These are phyloP conservation scores for Oxytorus armatus DNA, from an alignment of 2,888 invertebrate species.

Conservation along the genomic window DNA sequence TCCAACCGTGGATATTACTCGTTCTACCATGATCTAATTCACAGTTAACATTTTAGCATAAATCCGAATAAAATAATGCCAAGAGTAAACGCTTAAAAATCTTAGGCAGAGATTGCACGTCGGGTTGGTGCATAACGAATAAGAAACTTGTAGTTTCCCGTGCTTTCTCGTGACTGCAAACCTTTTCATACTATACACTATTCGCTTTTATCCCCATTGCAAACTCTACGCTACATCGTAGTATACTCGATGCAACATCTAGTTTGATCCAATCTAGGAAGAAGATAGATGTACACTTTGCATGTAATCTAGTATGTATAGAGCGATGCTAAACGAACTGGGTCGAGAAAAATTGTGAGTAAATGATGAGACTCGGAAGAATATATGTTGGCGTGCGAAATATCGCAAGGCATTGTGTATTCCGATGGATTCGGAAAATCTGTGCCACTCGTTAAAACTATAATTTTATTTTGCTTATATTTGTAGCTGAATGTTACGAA, in stretches of 20 bases:
- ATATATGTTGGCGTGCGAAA: background rate
- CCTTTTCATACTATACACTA: conserved; percentile 25
- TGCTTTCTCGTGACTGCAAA: conserved; percentile 4
- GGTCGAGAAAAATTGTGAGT: conserved; percentile 43
- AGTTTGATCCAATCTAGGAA: conserved; percentile 76
- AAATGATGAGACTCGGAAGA: conserved; percentile 31
- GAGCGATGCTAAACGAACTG: conserved; percentile 24
- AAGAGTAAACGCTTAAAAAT: conserved; percentile 48
- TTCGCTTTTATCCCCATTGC: conserved; percentile 44
- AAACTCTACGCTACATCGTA: conserved; percentile 10
- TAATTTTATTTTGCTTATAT: background rate
- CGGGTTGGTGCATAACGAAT: conserved; percentile 45
- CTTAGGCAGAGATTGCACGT: conserved; percentile 48
- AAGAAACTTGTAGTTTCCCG: conserved; percentile 43
- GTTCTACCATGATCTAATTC: conserved; percentile 2
- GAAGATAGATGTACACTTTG: conserved; percentile 82
- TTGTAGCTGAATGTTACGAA: too few relatives aligned
- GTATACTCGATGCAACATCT: conserved; percentile 71
- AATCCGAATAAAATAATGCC: conserved; percentile 45
- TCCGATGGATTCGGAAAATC: too few relatives aligned
- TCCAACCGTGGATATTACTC: background rate
- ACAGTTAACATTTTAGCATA: conserved; percentile 46
- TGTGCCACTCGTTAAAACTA: too few relatives aligned
- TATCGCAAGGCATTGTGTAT: too few relatives aligned
- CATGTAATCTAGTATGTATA: conserved; percentile 74